These are phyloP conservation scores for Myotis davidii DNA, from an alignment of 2,113 vertebrate species.

Conservation along the genomic window DNA sequence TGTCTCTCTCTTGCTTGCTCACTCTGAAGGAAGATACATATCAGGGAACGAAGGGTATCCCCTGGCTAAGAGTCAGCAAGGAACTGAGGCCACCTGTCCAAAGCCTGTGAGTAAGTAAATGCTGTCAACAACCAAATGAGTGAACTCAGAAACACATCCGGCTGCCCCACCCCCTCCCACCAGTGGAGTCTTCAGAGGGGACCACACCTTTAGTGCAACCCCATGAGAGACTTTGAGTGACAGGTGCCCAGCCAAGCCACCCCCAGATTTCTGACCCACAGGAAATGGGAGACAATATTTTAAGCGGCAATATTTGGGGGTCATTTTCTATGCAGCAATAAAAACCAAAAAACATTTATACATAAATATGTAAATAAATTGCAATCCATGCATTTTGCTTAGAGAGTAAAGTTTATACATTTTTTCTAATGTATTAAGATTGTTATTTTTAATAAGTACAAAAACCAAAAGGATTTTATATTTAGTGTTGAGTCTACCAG, in stretches of 20 bases:
- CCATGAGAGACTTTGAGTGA: not conserved
- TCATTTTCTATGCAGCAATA: not conserved
- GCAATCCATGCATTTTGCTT: not conserved
- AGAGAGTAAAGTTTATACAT: not conserved
- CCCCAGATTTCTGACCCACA: not conserved
- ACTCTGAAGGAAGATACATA: not conserved
- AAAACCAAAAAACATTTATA: not conserved
- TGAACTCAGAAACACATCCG: not conserved
- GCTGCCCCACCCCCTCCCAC: accelerated
- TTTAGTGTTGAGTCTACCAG: not conserved
- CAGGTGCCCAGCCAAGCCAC: not conserved
- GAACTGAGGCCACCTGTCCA: not conserved
- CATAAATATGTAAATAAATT: not conserved
- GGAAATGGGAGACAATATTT: not conserved
- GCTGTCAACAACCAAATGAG: not conserved
- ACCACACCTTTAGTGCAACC: not conserved
- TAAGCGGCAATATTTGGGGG: not conserved
- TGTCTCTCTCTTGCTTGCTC: not conserved
- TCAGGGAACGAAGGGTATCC: not conserved
- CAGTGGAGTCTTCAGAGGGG: not conserved
- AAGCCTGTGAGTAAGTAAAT: not conserved
- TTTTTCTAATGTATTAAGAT: not conserved
- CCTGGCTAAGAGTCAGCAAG: not conserved
- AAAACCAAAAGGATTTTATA: not conserved
- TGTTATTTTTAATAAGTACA: not conserved